These are phyloP conservation scores for Phaedon cochleariae DNA, from an alignment of 2,888 invertebrate species.

Conservation along the genomic window DNA sequence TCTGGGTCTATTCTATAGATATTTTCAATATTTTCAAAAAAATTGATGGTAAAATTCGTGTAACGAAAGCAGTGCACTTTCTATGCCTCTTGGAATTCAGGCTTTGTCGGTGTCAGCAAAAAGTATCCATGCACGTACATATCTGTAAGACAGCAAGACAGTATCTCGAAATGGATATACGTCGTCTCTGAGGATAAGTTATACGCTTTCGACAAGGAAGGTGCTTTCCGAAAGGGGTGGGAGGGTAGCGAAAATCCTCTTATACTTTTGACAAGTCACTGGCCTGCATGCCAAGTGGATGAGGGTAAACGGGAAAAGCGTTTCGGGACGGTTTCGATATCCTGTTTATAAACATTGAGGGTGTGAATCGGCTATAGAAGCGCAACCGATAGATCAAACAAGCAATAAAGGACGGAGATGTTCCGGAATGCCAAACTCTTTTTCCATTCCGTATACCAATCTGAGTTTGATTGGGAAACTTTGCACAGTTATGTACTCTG, in stretches of 20 bases:
- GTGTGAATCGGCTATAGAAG: constrained; percentile 26
- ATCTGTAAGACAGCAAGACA: neutral
- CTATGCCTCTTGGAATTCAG: neutral
- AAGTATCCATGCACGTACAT: neutral
- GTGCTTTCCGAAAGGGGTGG: neutral
- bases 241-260: constrained; percentile 32
- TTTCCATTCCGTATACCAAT: neutral
- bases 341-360: constrained; percentile 26
- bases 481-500: neutral
- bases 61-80: no score
- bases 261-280: constrained; percentile 37
- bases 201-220: neutral
- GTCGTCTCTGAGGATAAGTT: neutral
- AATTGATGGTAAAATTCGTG: no score
- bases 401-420: constrained; percentile 20
- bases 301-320: constrained; percentile 14
- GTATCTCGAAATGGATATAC: neutral
- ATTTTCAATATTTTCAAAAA: no score
- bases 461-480: neutral
- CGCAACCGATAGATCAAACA: constrained; percentile 29
- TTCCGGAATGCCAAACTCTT: constrained; percentile 18
- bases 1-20: no score
- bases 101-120: neutral
- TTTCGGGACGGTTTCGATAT: constrained; percentile 25
- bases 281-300: constrained; percentile 35